These are phyloP conservation scores for Tethya wilhelma DNA, from an alignment of 37 sponge, comb jelly and placozoan species.

Conservation along the genomic window DNA sequence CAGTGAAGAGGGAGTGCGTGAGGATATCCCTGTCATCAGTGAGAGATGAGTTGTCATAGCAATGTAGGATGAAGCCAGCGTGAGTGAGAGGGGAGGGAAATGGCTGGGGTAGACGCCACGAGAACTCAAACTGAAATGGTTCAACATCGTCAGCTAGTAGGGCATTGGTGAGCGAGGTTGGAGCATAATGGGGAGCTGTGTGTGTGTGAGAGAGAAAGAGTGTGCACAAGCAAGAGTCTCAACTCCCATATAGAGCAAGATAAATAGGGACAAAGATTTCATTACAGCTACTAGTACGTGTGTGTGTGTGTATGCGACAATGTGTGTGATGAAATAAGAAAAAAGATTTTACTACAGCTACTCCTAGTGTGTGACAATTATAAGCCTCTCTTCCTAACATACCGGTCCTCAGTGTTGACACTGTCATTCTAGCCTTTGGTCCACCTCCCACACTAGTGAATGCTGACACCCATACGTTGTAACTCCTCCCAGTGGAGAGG, in stretches of 20 bases:
- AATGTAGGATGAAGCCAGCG: slow-evolving; percentile 28
- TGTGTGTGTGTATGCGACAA: too few relatives aligned
- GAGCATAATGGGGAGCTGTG: slow-evolving; percentile 23
- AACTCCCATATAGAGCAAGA: too few relatives aligned
- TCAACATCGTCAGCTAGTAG: too few relatives aligned
- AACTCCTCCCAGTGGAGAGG: slow-evolving; percentile 6
- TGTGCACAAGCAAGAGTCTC: too few relatives aligned
- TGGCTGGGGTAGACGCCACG: neutral
- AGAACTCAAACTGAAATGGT: slow-evolving; percentile 11
- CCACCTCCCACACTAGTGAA: slow-evolving; percentile 19
- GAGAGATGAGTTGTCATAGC: slow-evolving; percentile 1
- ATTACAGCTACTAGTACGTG: too few relatives aligned
- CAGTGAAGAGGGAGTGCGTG: slow-evolving; percentile 5
- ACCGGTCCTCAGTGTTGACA: slow-evolving; percentile 29
- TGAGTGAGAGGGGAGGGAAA: neutral
- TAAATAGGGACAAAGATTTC: too few relatives aligned
- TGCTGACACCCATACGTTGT: slow-evolving; percentile 14
- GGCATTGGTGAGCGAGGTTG: neutral
- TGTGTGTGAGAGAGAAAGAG: too few relatives aligned
- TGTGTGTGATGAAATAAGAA: too few relatives aligned
- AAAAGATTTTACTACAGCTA: neutral
- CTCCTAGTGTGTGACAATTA: neutral
- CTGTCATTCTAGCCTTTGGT: slow-evolving; percentile 21
- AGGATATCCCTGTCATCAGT: neutral
- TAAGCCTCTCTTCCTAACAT: neutral